These are phyloP conservation scores for Lasaia peninsularis DNA, from an alignment of 1,140 invertebrate species.

Conservation along the genomic window DNA sequence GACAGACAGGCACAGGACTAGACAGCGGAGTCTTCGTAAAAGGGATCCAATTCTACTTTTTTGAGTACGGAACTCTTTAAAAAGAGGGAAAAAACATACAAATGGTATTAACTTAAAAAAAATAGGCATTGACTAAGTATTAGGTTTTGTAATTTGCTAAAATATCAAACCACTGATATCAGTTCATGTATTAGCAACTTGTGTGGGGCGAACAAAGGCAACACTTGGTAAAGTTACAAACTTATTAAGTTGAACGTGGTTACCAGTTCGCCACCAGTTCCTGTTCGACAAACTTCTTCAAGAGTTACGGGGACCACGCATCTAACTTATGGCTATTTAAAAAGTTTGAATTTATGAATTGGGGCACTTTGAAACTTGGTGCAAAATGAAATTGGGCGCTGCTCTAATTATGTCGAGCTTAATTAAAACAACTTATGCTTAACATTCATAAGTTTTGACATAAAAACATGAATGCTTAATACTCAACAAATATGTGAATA, in stretches of 20 bases:
- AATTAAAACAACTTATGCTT: too few species aligned
- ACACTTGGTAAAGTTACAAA: conserved; percentile 11
- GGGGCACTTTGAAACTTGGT: conserved; percentile 1
- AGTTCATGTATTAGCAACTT: conserved; percentile 7
- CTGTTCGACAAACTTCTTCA: conserved; percentile 10
- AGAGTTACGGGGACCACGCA: conserved; percentile 4
- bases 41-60: too few species aligned
- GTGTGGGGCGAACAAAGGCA: background rate
- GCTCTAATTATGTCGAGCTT: background rate
- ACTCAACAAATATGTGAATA: too few species aligned
- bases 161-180: conserved; percentile 1
- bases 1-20: too few species aligned
- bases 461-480: too few species aligned
- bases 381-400: background rate
- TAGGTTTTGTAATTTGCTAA: background rate
- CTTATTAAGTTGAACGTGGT: conserved; percentile 11
- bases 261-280: conserved; percentile 1
- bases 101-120: too few species aligned
- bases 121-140: too few species aligned
- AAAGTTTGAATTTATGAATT: conserved; percentile 8
- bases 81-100: too few species aligned
- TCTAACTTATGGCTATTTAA: conserved; percentile 10
- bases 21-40: too few species aligned
- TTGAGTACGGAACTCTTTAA: too few species aligned
- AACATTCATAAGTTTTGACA: too few species aligned